Percentiles rank a stretch among this genome's conserved stretches.
Evolutionary conservation across 2,888 invertebrate species (phyloP).

Genomic region (Melanchra persicariae): DNA sequence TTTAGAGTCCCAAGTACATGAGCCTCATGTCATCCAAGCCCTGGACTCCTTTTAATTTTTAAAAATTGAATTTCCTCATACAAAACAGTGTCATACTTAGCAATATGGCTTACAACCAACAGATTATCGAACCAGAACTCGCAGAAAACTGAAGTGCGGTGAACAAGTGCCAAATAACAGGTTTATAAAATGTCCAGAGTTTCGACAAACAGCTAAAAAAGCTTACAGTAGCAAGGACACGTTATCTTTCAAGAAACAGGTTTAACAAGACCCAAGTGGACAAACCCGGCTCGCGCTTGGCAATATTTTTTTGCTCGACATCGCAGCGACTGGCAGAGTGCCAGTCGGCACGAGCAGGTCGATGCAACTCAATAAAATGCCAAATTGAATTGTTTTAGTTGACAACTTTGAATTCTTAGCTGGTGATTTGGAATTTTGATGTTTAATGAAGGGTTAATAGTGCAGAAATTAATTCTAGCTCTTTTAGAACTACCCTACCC

Average conservation of each 20-base stretch:
- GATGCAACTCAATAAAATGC: slow-evolving; percentile 57
- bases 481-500: too few species aligned
- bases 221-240: not conserved
- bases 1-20: too few species aligned
- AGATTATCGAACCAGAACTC: too few species aligned
- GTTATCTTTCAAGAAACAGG: slow-evolving; percentile 16
- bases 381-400: slow-evolving; percentile 39
- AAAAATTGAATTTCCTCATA: too few species aligned
- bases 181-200: not conserved
- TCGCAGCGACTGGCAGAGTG: slow-evolving; percentile 32
- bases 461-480: too few species aligned
- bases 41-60: too few species aligned
- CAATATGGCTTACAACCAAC: too few species aligned
- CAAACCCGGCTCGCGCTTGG: slow-evolving; percentile 30
- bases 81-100: too few species aligned
- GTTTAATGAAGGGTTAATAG: not conserved
- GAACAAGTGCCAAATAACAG: too few species aligned
- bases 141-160: too few species aligned
- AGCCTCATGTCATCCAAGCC: too few species aligned
- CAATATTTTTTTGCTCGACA: slow-evolving; percentile 36
- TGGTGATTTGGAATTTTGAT: not conserved
- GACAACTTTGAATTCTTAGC: slow-evolving; percentile 30
- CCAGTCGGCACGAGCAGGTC: slow-evolving; percentile 36
- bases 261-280: slow-evolving; percentile 7
- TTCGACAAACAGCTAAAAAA: not conserved